A percentile compares a stretch with the other conserved stretches of the same genome.
These are phyloP conservation scores for Hypocryptadius cinnamomeus DNA, from an alignment of 2,113 vertebrate species.

Conservation along the genomic window DNA sequence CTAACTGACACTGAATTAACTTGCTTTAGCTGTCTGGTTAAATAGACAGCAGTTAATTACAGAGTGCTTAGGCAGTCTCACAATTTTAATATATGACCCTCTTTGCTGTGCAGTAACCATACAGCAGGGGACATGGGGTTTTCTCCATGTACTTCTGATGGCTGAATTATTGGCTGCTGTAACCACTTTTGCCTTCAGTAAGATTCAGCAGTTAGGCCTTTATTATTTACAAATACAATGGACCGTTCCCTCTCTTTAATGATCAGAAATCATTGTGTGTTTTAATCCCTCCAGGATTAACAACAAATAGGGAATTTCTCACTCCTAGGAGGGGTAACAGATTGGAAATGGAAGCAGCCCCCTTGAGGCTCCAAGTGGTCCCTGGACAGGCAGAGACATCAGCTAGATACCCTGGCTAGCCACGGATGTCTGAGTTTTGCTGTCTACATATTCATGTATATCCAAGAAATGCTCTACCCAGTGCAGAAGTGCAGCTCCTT, in stretches of 20 bases:
- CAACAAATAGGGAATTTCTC: not conserved
- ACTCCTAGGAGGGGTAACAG: not conserved
- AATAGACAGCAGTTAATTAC: constrained; percentile 70
- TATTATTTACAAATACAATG: not conserved
- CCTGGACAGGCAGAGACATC: not conserved
- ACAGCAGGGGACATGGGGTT: not conserved
- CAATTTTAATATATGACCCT: constrained; percentile 58
- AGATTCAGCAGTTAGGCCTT: not conserved
- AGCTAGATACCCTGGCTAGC: not conserved
- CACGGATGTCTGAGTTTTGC: not conserved
- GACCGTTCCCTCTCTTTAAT: not conserved
- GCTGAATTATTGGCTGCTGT: not conserved
- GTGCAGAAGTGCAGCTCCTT: not conserved
- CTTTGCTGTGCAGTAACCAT: constrained; percentile 26
- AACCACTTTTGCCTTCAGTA: not conserved
- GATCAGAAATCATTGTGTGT: not conserved
- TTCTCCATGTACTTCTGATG: not conserved
- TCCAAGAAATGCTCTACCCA: not conserved
- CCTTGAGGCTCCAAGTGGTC: not conserved
- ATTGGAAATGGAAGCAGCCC: accelerated
- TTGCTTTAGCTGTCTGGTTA: constrained; percentile 67
- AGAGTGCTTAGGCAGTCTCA: constrained; percentile 62
- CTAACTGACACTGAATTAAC: constrained; percentile 70
- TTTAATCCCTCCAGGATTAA: not conserved
- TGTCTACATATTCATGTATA: not conserved